These are phyloP conservation scores for Trematomus loennbergii DNA, from an alignment of 2,113 vertebrate genomes.

Conservation along the genomic window DNA sequence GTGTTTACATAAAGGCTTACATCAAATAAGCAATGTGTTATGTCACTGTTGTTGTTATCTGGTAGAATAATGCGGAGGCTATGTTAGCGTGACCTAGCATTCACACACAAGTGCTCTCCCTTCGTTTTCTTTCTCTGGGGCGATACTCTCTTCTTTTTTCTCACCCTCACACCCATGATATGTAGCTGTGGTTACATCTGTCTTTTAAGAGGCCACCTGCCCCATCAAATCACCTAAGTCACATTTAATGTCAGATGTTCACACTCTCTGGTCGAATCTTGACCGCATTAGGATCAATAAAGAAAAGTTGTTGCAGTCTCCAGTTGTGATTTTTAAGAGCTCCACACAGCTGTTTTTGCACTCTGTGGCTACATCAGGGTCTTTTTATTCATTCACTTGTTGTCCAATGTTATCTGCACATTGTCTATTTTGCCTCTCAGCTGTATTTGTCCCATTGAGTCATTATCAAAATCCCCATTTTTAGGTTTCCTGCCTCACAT, in stretches of 20 bases:
- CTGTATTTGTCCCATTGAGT: not conserved
- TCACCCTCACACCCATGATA: constrained; percentile 21
- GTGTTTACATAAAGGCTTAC: constrained; percentile 46
- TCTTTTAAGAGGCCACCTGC: constrained; percentile 55
- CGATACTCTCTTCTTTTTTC: constrained; percentile 27
- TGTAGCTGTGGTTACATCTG: constrained; percentile 37
- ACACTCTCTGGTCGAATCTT: not conserved
- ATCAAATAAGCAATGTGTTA: constrained; percentile 45
- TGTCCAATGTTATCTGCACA: constrained; percentile 11
- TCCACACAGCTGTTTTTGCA: constrained; percentile 23
- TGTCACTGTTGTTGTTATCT: constrained; percentile 69
- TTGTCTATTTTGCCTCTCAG: constrained; percentile 8
- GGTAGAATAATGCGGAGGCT: constrained; percentile 38
- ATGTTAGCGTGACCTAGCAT: constrained; percentile 56
- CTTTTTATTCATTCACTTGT: not conserved
- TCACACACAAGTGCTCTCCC: constrained; percentile 44
- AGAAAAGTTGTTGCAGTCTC: constrained; percentile 22
- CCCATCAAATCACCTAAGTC: constrained; percentile 22
- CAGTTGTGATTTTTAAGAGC: constrained; percentile 29
- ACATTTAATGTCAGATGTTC: constrained; percentile 33
- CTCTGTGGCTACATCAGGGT: constrained; percentile 12
- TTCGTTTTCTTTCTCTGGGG: constrained; percentile 17
- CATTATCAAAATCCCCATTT: not conserved
- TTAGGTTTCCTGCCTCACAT: not conserved
- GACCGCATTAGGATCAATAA: constrained; percentile 13